phyloP scores from a whole-genome alignment of 2,888 invertebrate genomes.

The Eurois occulta region DNA sequence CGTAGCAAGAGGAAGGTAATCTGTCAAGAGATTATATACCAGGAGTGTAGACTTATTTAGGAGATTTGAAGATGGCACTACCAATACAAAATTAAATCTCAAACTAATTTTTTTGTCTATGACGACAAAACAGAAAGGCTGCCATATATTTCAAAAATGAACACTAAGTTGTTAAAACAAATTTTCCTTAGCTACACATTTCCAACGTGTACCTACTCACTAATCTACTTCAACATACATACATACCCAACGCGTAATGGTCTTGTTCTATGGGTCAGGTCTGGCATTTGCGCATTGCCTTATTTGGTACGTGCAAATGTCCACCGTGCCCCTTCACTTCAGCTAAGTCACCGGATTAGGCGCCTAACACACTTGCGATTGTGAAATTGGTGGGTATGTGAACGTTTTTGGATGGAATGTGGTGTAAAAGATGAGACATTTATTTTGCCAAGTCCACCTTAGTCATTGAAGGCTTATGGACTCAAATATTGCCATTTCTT shows the following conservation, averaged over 20 bases:
- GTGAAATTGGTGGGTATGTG: constrained; percentile 22
- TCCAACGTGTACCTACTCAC: constrained; percentile 14
- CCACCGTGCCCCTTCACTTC: constrained; percentile 59
- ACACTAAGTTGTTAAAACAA: too few relatives aligned
- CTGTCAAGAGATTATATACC: neutral
- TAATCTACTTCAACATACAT: constrained; percentile 30
- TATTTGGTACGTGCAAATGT: constrained; percentile 58
- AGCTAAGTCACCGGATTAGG: constrained; percentile 38
- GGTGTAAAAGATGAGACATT: neutral
- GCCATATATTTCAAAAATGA: neutral
- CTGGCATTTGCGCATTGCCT: constrained; percentile 58
- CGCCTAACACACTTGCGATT: constrained; percentile 36
- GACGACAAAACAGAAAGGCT: neutral
- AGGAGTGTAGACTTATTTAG: neutral
- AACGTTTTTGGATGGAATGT: constrained; percentile 16
- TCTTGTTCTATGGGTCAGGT: constrained; percentile 48
- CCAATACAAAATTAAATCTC: neutral
- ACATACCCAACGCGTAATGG: constrained; percentile 38
- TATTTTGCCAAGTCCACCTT: neutral
- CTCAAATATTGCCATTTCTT: neutral
- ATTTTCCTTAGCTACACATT: neutral
- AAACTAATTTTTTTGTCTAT: neutral
- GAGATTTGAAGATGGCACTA: neutral
- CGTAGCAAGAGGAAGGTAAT: neutral
- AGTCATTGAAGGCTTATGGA: neutral